Evolutionary conservation across 2,888 invertebrate species (phyloP).

Genomic region (Seira musarum): DNA sequence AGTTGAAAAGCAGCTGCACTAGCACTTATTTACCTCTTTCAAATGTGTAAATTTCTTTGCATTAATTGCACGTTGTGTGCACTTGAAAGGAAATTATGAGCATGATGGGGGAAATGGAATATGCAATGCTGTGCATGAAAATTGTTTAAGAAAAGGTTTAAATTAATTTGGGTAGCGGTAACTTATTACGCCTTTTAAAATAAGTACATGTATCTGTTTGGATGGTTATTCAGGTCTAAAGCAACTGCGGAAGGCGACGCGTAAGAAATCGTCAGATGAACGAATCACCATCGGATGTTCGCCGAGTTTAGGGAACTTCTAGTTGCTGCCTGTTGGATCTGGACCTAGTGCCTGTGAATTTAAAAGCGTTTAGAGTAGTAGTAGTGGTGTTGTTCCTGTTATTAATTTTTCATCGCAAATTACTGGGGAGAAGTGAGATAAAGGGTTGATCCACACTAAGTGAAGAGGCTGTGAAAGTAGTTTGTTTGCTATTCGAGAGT

Average conservation of each 20-base stretch:
- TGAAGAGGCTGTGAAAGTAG: conserved; percentile 11
- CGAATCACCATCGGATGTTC: too few species aligned
- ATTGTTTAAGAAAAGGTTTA: conserved; percentile 10
- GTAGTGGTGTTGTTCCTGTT: neutral
- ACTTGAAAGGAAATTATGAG: neutral
- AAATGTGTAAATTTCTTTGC: conserved; percentile 31
- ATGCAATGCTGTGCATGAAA: too few species aligned
- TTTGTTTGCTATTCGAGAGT: neutral
- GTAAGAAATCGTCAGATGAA: neutral
- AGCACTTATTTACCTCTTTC: conserved; percentile 48
- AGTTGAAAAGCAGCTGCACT: conserved; percentile 50
- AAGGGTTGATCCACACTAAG: neutral
- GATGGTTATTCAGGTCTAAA: conserved; percentile 4
- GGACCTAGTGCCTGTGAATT: neutral
- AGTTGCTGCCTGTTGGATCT: too few species aligned
- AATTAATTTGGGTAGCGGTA: neutral
- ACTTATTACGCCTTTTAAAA: conserved; percentile 12
- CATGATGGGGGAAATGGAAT: neutral
- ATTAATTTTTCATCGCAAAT: too few species aligned
- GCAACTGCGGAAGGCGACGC: neutral
- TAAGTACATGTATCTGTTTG: too few species aligned
- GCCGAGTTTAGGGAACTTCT: too few species aligned
- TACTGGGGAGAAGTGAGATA: neutral
- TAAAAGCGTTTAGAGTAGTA: neutral
- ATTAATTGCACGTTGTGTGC: conserved; percentile 36